Percentiles rank a stretch among this genome's conserved stretches.
Conservation (phyloP, 2,888 invertebrate species). For the Mactromeris polynyma region DNA sequence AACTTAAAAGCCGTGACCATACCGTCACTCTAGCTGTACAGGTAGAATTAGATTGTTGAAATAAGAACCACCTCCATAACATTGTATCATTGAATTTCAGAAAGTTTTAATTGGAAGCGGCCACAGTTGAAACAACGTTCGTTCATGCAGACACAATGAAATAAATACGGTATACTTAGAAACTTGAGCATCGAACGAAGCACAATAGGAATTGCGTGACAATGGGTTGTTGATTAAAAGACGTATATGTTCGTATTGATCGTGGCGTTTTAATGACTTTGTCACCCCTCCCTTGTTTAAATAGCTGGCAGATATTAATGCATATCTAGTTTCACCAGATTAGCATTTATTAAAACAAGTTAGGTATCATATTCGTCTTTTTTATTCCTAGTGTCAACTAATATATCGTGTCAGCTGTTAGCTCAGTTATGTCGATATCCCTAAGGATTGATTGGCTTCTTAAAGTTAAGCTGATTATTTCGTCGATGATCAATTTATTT, state of each 20-base stretch:
- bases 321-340: not conserved
- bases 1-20: too few relatives aligned
- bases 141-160: not conserved
- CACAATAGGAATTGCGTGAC: not conserved
- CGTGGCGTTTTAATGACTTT: not conserved
- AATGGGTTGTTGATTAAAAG: not conserved
- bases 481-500: not conserved
- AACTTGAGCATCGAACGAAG: not conserved
- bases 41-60: too few relatives aligned
- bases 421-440: not conserved
- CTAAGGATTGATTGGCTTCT: not conserved
- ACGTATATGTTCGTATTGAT: not conserved
- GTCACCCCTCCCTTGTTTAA: not conserved
- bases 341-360: not conserved
- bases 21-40: too few relatives aligned
- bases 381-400: not conserved
- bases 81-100: too few relatives aligned
- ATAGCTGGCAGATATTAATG: not conserved
- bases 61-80: too few relatives aligned
- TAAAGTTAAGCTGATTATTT: not conserved
- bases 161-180: not conserved
- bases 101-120: too few relatives aligned
- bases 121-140: too few relatives aligned
- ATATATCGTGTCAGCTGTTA: not conserved
- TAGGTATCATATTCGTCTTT: not conserved